Base-by-base conservation (phyloP, 2,113 vertebrate species). In the Mormoops blainvillei region DNA sequence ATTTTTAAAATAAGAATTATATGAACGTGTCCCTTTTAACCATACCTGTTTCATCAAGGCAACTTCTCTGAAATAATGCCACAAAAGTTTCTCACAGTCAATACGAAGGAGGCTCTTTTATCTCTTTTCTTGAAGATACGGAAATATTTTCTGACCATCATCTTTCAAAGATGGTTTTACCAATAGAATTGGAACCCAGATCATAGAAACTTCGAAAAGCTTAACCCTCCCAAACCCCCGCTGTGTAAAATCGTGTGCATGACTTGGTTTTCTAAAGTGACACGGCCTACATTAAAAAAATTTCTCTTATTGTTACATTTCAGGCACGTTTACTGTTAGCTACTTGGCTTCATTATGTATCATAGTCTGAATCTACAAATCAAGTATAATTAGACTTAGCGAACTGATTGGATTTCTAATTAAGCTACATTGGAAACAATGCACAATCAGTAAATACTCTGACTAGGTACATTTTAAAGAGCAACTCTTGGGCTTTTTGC, bases 331-430 rank as follows among this genome's bases (percentile, higher is more conserved):
- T 98, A 98, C 98, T 98, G 97, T 98, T 98, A 98, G 98, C 98
- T 98, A 98, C 98, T 98, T 98, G 98, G 98, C 98, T 98, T 99
- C 98, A 99, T 99, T 99, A 99, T 98, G 98, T 98, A 99, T 98
- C 98, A 99, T 99, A 98, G 98, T 98, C 98, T 99, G 98, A 99
- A 99, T 99, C 99, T 99, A 99, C 99, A 99, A 99, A 99, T 99
- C 99, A 99, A 99, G 98, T 98, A 98, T 99, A 99, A 99, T 99
- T 99, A 99, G 99, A 99, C 98, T 99, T 98, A 98, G 98, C 98
- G 97, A 99, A 99, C 98, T 99, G 99, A 99, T 99, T 99, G 98
- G 98, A 99, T 99, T 99, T 99, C 98, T 99, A 99, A 99, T 99
- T 99, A 99, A 98, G 99, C 98, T 98, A 98, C 98, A 99, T 99